phyloP scores from a whole-genome alignment of 2,888 invertebrate species.

The Drosophila histrio region DNA sequence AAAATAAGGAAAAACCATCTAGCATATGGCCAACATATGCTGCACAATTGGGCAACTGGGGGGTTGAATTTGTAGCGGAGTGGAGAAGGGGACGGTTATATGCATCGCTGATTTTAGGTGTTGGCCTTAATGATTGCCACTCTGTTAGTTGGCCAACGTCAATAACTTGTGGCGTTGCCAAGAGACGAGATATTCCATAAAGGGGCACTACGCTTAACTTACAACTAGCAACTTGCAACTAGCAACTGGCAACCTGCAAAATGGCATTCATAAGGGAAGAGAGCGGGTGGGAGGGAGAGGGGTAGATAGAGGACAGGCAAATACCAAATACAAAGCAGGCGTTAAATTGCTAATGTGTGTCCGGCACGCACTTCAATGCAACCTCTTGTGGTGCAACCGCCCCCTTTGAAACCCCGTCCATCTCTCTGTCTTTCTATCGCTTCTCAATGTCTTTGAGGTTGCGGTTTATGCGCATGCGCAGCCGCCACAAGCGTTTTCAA shows the following conservation, averaged over 20 bases:
- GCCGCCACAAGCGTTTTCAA: constrained; percentile 56
- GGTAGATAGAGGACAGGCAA: not conserved
- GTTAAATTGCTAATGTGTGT: constrained; percentile 63
- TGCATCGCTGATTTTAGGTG: constrained; percentile 33
- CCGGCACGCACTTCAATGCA: constrained; percentile 45
- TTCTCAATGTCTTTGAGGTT: constrained; percentile 19
- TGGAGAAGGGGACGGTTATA: not conserved
- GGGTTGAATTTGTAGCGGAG: not conserved
- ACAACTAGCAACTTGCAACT: constrained; percentile 25
- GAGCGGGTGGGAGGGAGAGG: not conserved
- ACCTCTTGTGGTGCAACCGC: constrained; percentile 18
- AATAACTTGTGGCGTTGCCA: constrained; percentile 23
- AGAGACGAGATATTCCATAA: constrained; percentile 1
- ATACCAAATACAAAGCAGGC: constrained; percentile 51
- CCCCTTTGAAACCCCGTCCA: too few relatives aligned
- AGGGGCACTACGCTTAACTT: not conserved
- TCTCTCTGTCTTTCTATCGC: not conserved
- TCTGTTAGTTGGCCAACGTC: constrained; percentile 1
- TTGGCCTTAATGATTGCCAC: not conserved
- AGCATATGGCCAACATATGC: constrained; percentile 39
- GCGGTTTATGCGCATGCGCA: constrained; percentile 71
- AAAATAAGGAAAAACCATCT: not conserved
- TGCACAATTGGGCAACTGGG: constrained; percentile 11
- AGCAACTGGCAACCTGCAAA: not conserved
- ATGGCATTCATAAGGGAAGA: not conserved